Base-by-base conservation (phyloP, 1,140 invertebrate genomes). In the Tetramorium simillimum region DNA sequence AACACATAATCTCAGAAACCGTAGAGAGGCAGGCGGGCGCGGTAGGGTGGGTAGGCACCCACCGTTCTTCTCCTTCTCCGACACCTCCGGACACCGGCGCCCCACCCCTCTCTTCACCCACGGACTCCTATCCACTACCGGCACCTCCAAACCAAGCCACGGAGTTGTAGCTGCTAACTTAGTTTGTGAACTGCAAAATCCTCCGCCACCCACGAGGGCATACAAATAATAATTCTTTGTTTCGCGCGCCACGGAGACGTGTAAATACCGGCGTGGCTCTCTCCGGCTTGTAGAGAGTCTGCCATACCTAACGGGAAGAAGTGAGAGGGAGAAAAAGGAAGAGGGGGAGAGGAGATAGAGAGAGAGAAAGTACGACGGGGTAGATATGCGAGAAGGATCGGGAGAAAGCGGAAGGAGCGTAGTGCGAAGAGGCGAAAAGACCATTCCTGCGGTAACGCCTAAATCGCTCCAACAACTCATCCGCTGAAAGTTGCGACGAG, bases 151-250 rank as follows among this genome's bases (percentile, higher is more conserved):
- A 53, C 82, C 86, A 84, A 85, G 80, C 88, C 81, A 86, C 92
- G 86, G 89, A 93, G 91, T 92, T 92, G 91, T 91, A 93, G 91
- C 92, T 92, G 92, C 90, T 94, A 95, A 95, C 94, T 95, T 94
- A 94, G 93, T 94, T 94, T 94, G 93, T 92, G 93, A 94, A 95
- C 93, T 94, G 93, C 91, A 93, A 93, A 95, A 95, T 95, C 94
- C 94, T 93, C 89, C 89, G 91, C 89, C 92, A 90, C 90, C 92
- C 93, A 92, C 91, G 90, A 93, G 92, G 92, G 90, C 91, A 93
- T 93, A 94, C 93, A 94, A 94, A 94, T 94, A 94, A 95, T 95
- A 95, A 95, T 95, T 95, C 94, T 95, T 94, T 94, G 94, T 95
- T 95, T 95, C 93, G 90, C 90, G 78, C 85, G 87, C 88, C 87